Base-by-base conservation (phyloP, 2,888 invertebrate species). In the Nebria brevicollis region DNA sequence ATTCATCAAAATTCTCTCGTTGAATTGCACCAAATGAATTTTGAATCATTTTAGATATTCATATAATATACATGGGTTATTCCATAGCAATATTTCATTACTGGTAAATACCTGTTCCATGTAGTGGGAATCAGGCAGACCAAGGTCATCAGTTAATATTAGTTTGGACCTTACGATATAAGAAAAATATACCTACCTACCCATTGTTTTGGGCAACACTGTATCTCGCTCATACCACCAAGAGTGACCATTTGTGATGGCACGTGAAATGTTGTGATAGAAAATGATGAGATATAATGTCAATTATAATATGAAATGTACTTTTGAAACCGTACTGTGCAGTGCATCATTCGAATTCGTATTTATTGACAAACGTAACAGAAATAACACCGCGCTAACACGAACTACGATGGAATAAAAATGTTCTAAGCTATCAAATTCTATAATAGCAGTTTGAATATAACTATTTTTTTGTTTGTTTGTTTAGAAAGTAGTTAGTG, bases 121-220 rank as follows among this genome's bases (percentile, higher is more conserved):
- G 42, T 72, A 74, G 78, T 73, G 78, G 78, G 77, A 77, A 77
- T 72, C 78, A 41, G 73, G 78, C 72, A 64, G 72, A 65, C 66
- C 78, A 78, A 78, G 78, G 78, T 78, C 78, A 78, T 43, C 77
- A 42, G 41, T 78, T 34, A 73, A 78, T 78, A 78, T 78, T 78
- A 74, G 78, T 78, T 74, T 78, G 78, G 74, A 78, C 78, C 78
- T 78, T 74, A 43, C 66, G 66, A 78, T 77, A 77, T 78, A 78
- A 78, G 74, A 78, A 73, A 78, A 78, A 78, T 73, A 74, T 42
- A 78, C 54, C 54, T 54, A 54, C 54, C 54, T 72, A 72, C 6
- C 43, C 66, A 78, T 66, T 78, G 74, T 74, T 78, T 25, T 20
- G 54, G 54, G 8, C 15, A 77, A 43, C 72, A 65, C 41, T 77